Conservation (phyloP, 2,888 invertebrate genomes). For the Leptogaster cylindrica region DNA sequence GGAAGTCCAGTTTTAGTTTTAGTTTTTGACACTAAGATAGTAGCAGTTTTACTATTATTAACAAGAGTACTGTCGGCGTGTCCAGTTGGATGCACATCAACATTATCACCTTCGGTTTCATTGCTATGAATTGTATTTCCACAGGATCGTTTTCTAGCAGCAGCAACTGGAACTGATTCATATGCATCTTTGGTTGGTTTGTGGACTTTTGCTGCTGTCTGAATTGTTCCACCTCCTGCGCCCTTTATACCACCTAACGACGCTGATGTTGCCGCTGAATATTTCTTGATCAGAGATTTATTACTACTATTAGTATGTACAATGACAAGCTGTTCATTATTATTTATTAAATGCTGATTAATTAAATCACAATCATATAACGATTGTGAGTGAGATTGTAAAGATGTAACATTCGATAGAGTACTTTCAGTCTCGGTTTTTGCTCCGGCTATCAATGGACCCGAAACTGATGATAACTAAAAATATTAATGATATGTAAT, state of each 20-base stretch:
- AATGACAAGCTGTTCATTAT: slow-evolving; percentile 45
- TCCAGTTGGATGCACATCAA: slow-evolving; percentile 26
- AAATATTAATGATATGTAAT: neutral
- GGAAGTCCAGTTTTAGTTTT: slow-evolving; percentile 63
- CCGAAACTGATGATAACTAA: slow-evolving; percentile 31
- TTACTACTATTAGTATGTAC: slow-evolving; percentile 45
- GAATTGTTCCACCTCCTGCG: neutral
- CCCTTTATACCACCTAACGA: neutral
- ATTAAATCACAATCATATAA: slow-evolving; percentile 56
- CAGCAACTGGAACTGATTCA: slow-evolving; percentile 32
- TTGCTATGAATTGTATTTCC: slow-evolving; percentile 9
- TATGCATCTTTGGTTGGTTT: slow-evolving; percentile 32
- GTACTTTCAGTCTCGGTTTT: slow-evolving; percentile 57
- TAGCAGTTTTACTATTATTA: slow-evolving; percentile 58
- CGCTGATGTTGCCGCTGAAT: slow-evolving; percentile 24
- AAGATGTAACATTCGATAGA: slow-evolving; percentile 61
- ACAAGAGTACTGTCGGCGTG: slow-evolving; percentile 43
- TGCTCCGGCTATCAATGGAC: slow-evolving; percentile 9
- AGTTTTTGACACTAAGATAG: slow-evolving; percentile 62
- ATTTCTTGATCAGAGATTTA: slow-evolving; percentile 43
- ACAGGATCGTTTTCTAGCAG: slow-evolving; percentile 11
- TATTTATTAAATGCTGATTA: slow-evolving; percentile 43
- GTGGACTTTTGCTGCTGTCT: slow-evolving; percentile 9
- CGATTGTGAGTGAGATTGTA: slow-evolving; percentile 60
- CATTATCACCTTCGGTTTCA: slow-evolving; percentile 24